phyloP scores from a whole-genome alignment of 2,797 vertebrate species.

The Lutjanus argentimaculatus region DNA sequence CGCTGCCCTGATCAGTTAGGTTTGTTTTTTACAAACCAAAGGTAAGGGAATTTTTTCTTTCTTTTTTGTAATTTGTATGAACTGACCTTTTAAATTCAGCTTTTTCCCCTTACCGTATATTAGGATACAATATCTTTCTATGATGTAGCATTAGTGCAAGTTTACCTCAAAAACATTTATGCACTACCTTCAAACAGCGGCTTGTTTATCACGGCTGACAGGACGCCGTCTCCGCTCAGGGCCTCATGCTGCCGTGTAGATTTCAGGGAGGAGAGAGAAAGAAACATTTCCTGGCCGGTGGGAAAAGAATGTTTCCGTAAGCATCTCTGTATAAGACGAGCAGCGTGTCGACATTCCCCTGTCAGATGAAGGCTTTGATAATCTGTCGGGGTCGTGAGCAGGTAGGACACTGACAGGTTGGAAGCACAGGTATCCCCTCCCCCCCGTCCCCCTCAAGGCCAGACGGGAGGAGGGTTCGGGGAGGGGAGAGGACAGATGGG shows the following conservation, averaged over 20 bases:
- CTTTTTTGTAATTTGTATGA: no score
- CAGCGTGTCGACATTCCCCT: slow-evolving; percentile 23
- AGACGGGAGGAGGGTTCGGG: slow-evolving; percentile 35
- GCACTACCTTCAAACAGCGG: not conserved
- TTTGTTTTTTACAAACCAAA: no score
- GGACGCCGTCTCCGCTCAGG: not conserved
- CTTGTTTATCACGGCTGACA: slow-evolving; percentile 16
- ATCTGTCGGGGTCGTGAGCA: slow-evolving; percentile 51
- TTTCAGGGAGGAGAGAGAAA: slow-evolving; percentile 7
- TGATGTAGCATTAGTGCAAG: not conserved
- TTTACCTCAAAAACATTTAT: not conserved
- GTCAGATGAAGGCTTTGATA: slow-evolving; percentile 70
- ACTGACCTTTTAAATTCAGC: not conserved
- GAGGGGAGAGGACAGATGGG: slow-evolving; percentile 49
- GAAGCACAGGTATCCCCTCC: slow-evolving; percentile 46
- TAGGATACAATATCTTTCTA: not conserved
- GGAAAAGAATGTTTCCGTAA: slow-evolving; percentile 34
- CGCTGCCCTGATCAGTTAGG: no score
- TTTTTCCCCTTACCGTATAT: not conserved
- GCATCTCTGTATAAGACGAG: slow-evolving; percentile 14
- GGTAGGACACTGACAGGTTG: slow-evolving; percentile 66
- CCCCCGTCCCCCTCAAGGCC: slow-evolving; percentile 28
- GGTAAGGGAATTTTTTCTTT: not conserved
- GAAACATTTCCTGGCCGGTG: slow-evolving; percentile 20
- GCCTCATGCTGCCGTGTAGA: not conserved